phyloP scores from a whole-genome alignment of 2,797 vertebrate species.

The Babyrousa celebensis region DNA sequence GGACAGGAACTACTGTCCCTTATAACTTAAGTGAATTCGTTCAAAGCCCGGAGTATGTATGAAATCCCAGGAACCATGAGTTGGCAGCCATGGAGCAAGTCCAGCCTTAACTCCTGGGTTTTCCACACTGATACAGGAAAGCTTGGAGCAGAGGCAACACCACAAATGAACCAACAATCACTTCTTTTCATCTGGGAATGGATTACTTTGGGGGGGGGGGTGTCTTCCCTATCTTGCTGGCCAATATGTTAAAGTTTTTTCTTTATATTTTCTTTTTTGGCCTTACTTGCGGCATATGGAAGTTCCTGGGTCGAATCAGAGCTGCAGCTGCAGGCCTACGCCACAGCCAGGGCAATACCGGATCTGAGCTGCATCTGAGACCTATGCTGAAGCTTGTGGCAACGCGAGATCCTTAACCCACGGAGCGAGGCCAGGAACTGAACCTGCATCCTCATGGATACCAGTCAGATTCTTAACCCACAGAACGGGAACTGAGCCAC shows the following conservation, averaged over 20 bases:
- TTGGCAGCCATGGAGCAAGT: not conserved
- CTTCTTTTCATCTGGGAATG: not conserved
- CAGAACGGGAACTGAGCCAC: no score
- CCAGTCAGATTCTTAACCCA: no score
- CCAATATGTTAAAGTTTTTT: slow-evolving; percentile 8
- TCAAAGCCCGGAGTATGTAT: not conserved
- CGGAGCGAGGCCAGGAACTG: no score
- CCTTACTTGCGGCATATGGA: no score
- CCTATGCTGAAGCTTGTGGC: no score
- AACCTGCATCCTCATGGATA: no score
- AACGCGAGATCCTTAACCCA: no score
- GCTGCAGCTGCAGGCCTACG: no score
- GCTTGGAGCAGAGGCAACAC: not conserved
- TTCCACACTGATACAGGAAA: not conserved
- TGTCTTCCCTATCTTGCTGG: slow-evolving; percentile 5
- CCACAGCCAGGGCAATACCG: no score
- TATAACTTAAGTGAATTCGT: not conserved
- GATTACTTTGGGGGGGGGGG: not conserved
- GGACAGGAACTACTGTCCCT: not conserved
- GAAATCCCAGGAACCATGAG: slow-evolving; percentile 21
- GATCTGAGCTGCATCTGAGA: no score
- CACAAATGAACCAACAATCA: not conserved
- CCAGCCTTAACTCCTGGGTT: not conserved
- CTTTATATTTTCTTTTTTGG: not conserved
- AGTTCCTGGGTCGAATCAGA: no score